Evolutionary conservation across 1,140 invertebrate species (phyloP).

Genomic region (Oryctes rhinoceros): DNA sequence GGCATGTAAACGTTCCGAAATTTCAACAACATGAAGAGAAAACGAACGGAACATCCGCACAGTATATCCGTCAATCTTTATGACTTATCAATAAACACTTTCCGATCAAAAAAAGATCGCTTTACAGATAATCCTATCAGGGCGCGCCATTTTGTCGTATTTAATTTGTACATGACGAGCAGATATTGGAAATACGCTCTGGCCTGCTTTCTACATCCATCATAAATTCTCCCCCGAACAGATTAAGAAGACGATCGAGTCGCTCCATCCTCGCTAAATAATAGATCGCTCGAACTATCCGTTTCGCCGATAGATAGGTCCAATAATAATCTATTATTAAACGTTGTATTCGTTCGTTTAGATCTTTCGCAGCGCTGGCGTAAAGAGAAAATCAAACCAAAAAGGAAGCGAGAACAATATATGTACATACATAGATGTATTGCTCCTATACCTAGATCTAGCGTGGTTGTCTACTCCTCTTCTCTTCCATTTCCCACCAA

Average conservation of each 20-base stretch:
- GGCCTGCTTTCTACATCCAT: neutral
- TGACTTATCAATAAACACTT: too few relatives aligned
- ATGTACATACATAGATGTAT: neutral
- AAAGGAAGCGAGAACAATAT: slow-evolving; percentile 17
- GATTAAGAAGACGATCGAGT: neutral
- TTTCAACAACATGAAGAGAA: too few relatives aligned
- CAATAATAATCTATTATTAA: slow-evolving; percentile 36
- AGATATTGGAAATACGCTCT: too few relatives aligned
- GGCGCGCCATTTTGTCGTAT: too few relatives aligned
- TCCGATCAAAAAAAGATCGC: too few relatives aligned
- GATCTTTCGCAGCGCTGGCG: neutral
- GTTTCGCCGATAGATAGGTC: neutral
- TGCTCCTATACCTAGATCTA: neutral
- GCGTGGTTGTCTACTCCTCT: neutral
- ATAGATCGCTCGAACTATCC: neutral
- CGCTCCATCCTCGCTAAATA: neutral
- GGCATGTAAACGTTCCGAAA: too few relatives aligned
- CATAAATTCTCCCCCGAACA: neutral
- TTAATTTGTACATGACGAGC: too few relatives aligned
- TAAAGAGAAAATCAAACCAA: neutral
- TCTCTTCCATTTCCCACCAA: neutral
- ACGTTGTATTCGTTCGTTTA: neutral
- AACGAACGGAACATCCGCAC: too few relatives aligned
- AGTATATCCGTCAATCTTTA: too few relatives aligned
- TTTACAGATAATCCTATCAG: too few relatives aligned